These are phyloP conservation scores for Semnornis frantzii DNA, from an alignment of 2,113 vertebrate genomes.

Conservation along the genomic window DNA sequence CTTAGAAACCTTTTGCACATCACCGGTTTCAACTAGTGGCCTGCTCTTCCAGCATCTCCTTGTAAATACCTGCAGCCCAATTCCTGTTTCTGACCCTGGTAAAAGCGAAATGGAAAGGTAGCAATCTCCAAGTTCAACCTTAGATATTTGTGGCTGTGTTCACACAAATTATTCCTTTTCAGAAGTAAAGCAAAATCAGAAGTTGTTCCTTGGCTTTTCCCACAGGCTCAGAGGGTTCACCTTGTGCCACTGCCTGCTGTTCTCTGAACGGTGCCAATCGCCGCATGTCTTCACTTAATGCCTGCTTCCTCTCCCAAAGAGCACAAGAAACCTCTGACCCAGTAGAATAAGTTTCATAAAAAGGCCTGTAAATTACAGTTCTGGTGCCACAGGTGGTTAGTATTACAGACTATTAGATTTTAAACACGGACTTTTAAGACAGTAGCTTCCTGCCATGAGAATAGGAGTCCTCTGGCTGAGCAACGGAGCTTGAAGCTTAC, in stretches of 20 bases:
- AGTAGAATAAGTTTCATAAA: background rate
- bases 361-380: background rate
- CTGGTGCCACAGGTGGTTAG: background rate
- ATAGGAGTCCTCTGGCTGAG: background rate
- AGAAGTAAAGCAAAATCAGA: background rate
- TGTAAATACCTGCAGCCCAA: background rate
- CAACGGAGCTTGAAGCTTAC: background rate
- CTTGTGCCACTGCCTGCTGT: background rate
- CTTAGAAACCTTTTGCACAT: background rate
- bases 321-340: background rate
- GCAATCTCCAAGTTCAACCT: accelerated
- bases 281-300: background rate
- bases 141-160: background rate
- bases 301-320: background rate
- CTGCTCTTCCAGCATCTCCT: background rate
- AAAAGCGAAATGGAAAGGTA: background rate
- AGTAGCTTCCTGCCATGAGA: background rate
- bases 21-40: background rate
- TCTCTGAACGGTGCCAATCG: background rate
- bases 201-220: background rate
- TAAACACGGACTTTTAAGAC: background rate
- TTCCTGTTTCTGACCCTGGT: background rate
- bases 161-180: background rate
- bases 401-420: background rate
- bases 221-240: background rate